phyloP scores from a whole-genome alignment of 2,888 invertebrate species.

The Parnassius glacialis region DNA sequence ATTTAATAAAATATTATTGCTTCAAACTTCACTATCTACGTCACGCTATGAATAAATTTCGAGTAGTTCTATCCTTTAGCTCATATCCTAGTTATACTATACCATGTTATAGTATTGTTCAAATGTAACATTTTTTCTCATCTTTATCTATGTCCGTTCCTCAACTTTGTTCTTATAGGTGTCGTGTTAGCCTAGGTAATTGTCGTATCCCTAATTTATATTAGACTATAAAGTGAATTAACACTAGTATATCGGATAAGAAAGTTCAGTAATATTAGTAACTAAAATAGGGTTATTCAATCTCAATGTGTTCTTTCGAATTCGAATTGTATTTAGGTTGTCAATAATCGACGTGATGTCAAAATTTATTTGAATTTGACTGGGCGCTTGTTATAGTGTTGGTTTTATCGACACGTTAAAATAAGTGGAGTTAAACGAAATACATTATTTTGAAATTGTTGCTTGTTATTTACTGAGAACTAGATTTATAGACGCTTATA shows the following conservation, averaged over 20 bases:
- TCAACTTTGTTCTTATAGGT: slow-evolving; percentile 78
- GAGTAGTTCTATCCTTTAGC: slow-evolving; percentile 38
- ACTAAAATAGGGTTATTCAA: too few relatives aligned
- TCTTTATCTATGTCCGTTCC: slow-evolving; percentile 78
- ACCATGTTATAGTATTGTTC: slow-evolving; percentile 63
- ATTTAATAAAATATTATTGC: slow-evolving; percentile 30
- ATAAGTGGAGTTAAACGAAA: too few relatives aligned
- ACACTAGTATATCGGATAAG: slow-evolving; percentile 37
- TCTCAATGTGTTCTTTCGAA: too few relatives aligned
- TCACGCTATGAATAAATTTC: slow-evolving; percentile 22
- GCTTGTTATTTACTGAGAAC: too few relatives aligned
- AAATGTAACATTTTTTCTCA: slow-evolving; percentile 53
- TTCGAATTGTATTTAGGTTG: too few relatives aligned
- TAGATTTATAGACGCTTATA: background rate
- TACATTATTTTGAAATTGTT: too few relatives aligned
- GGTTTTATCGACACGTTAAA: too few relatives aligned
- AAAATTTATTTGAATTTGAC: too few relatives aligned
- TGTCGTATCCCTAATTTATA: slow-evolving; percentile 71
- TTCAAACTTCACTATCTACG: slow-evolving; percentile 5
- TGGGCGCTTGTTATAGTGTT: too few relatives aligned
- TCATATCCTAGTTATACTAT: slow-evolving; percentile 44
- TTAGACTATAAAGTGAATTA: slow-evolving; percentile 36
- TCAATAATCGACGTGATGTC: too few relatives aligned
- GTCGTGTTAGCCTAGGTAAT: slow-evolving; percentile 77
- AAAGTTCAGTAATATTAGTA: too few relatives aligned